These are phyloP conservation scores for Micrastur ruficollis DNA, from an alignment of 2,797 vertebrate genomes.

Conservation along the genomic window DNA sequence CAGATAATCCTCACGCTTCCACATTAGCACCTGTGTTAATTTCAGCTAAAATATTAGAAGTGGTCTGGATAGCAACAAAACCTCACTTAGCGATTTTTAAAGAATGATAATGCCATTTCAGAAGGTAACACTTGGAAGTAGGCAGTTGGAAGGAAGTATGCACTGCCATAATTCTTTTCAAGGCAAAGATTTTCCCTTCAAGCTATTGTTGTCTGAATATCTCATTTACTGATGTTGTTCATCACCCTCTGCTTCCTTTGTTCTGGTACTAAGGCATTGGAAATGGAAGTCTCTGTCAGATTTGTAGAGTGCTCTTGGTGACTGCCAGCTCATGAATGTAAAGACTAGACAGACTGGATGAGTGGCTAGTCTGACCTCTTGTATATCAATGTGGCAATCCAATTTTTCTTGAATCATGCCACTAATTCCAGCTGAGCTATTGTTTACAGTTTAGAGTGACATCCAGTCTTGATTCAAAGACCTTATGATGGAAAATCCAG, in stretches of 20 bases:
- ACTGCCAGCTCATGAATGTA: neutral
- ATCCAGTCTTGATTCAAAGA: neutral
- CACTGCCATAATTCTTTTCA: neutral
- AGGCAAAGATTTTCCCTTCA: neutral
- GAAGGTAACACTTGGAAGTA: neutral
- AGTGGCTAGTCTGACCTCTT: neutral
- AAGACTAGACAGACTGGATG: neutral
- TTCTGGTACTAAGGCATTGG: neutral
- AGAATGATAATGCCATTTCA: neutral
- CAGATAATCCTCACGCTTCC: neutral
- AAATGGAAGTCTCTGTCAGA: neutral
- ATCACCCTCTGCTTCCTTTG: neutral
- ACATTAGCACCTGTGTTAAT: neutral
- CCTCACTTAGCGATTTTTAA: neutral
- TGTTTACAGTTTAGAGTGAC: neutral
- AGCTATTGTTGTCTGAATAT: neutral
- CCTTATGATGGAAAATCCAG: neutral
- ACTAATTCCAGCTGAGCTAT: neutral
- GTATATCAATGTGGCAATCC: neutral
- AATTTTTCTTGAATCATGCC: neutral
- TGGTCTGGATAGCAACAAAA: neutral
- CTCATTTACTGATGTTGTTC: neutral
- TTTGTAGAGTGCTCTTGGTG: neutral
- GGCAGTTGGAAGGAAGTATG: neutral
- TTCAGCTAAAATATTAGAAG: neutral